Evolutionary conservation across 2,113 vertebrate species (phyloP).

Genomic region (Hippoglossus stenolepis): DNA sequence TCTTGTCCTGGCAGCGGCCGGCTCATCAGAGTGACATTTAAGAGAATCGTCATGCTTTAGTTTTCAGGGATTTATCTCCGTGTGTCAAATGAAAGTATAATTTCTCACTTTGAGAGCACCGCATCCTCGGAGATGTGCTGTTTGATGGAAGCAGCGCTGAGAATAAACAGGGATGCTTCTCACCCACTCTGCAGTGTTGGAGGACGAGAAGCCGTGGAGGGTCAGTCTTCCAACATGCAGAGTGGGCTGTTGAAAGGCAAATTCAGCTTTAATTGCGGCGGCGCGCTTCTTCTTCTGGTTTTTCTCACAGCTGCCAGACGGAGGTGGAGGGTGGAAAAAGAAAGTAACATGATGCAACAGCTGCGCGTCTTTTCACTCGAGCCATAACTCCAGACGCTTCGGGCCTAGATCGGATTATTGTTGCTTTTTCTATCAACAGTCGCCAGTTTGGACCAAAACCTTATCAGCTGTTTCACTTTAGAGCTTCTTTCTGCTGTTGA

Average conservation of each 20-base stretch:
- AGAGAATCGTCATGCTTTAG: constrained; percentile 2
- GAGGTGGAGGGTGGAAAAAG: constrained; percentile 45
- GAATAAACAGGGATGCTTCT: constrained; percentile 62
- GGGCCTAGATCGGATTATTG: background rate
- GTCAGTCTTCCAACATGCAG: constrained; percentile 68
- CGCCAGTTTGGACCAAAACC: background rate
- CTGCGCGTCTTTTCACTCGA: constrained; percentile 22
- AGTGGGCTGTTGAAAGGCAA: constrained; percentile 72
- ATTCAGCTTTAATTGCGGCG: constrained; percentile 66
- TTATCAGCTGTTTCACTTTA: background rate
- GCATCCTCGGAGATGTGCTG: constrained; percentile 41
- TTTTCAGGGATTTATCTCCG: background rate
- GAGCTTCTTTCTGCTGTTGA: background rate
- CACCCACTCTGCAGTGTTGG: constrained; percentile 68
- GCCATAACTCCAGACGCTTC: background rate
- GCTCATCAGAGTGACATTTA: constrained; percentile 12
- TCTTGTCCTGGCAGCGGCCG: background rate
- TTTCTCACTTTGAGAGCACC: constrained; percentile 12
- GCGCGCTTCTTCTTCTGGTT: constrained; percentile 43
- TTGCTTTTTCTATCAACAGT: background rate
- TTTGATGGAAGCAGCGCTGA: constrained; percentile 45
- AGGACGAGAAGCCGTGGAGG: constrained; percentile 60
- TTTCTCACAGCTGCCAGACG: constrained; percentile 46
- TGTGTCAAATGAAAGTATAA: constrained; percentile 11
- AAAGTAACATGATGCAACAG: constrained; percentile 52